phyloP scores from a whole-genome alignment of 2,113 vertebrate genomes.

The Telmatochromis brachygnathus region DNA sequence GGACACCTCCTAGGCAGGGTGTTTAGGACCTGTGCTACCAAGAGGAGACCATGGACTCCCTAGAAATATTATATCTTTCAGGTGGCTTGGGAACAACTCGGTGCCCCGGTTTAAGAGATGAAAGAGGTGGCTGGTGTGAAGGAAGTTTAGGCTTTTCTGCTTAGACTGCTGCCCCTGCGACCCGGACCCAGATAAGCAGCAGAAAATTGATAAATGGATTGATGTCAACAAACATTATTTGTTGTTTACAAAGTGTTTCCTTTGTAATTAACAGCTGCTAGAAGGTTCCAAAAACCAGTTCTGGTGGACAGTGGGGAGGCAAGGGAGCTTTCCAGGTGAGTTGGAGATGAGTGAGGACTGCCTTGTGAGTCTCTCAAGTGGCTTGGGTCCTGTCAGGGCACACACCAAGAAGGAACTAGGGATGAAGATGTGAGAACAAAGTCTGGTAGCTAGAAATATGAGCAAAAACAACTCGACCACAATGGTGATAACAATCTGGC shows the following conservation, averaged over 20 bases:
- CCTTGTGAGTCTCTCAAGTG: not conserved
- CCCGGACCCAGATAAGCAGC: not conserved
- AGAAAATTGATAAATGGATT: not conserved
- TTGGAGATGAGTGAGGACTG: not conserved
- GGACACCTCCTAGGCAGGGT: not conserved
- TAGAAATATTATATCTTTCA: not conserved
- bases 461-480: not conserved
- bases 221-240: not conserved
- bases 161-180: not conserved
- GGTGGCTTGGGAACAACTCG: not conserved
- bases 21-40: not conserved
- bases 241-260: not conserved
- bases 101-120: not conserved
- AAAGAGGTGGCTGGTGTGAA: not conserved
- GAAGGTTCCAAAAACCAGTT: not conserved
- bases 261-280: not conserved
- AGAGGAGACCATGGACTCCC: not conserved
- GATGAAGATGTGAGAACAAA: not conserved
- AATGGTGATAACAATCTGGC: not conserved
- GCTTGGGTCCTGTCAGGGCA: not conserved
- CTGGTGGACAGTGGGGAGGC: not conserved
- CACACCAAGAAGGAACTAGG: not conserved
- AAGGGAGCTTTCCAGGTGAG: not conserved
- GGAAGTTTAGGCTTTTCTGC: not conserved
- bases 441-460: not conserved